Conservation (phyloP, 2,888 invertebrate genomes). For the Tipula lateralis region DNA sequence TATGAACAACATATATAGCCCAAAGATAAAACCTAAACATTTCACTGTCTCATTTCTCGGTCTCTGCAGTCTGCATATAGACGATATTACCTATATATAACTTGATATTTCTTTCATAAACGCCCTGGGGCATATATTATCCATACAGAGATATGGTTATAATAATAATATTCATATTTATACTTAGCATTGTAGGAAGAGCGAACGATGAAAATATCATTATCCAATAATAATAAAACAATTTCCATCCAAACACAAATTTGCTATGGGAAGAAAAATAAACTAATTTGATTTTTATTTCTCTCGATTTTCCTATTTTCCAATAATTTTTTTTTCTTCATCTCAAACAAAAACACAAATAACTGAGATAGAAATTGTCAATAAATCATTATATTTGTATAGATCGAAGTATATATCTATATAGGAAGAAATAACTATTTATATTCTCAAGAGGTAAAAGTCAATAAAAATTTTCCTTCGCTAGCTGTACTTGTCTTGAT, state of each 20-base stretch:
- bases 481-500: neutral
- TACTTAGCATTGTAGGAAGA: neutral
- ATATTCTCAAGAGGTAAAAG: slow-evolving; percentile 11
- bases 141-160: neutral
- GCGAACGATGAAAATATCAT: neutral
- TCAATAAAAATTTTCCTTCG: neutral
- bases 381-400: slow-evolving; percentile 9
- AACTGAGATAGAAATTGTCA: neutral
- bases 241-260: neutral
- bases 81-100: no score
- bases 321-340: neutral
- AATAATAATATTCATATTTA: neutral
- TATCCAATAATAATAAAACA: slow-evolving; percentile 19
- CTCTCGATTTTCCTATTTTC: neutral
- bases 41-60: neutral
- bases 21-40: neutral
- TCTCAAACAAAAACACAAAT: neutral
- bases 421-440: neutral
- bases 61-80: neutral
- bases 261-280: neutral
- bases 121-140: neutral
- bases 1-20: neutral
- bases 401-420: neutral
- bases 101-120: neutral
- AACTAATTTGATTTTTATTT: slow-evolving; percentile 24